Conservation (phyloP, 2,888 invertebrate species). For the Papilio protenor region DNA sequence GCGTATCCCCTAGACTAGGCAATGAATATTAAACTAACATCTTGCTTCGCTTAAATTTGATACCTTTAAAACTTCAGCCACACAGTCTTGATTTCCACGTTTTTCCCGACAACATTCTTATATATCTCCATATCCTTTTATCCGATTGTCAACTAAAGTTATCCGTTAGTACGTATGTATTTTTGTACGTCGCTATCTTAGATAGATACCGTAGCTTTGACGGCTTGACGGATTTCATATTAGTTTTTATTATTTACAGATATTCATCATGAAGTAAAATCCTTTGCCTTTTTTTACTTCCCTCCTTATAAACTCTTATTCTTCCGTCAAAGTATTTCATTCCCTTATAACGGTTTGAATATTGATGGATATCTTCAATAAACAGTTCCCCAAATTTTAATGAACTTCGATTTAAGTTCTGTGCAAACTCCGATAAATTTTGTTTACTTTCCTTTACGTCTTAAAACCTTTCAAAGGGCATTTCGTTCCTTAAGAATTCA, state of each 20-base stretch:
- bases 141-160: too few species aligned
- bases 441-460: constrained; percentile 15
- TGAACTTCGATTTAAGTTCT: constrained; percentile 31
- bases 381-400: constrained; percentile 15
- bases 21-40: background rate
- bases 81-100: too few species aligned
- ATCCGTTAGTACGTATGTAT: too few species aligned
- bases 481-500: constrained; percentile 4
- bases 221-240: too few species aligned
- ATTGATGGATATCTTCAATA: constrained; percentile 29
- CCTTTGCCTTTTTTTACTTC: background rate
- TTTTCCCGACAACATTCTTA: too few species aligned
- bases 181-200: too few species aligned
- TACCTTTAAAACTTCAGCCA: background rate
- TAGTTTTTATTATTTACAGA: too few species aligned
- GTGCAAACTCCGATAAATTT: constrained; percentile 25
- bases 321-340: background rate
- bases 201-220: too few species aligned
- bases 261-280: too few species aligned
- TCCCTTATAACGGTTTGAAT: constrained; percentile 19
- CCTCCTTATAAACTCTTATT: background rate
- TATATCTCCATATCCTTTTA: too few species aligned
- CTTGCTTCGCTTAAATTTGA: background rate
- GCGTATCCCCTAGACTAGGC: background rate
- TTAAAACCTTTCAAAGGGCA: constrained; percentile 11